A percentile compares a stretch with the other conserved stretches of the same genome.
These are phyloP conservation scores for Iguana delicatissima DNA, from an alignment of 2,797 vertebrate species.

Conservation along the genomic window DNA sequence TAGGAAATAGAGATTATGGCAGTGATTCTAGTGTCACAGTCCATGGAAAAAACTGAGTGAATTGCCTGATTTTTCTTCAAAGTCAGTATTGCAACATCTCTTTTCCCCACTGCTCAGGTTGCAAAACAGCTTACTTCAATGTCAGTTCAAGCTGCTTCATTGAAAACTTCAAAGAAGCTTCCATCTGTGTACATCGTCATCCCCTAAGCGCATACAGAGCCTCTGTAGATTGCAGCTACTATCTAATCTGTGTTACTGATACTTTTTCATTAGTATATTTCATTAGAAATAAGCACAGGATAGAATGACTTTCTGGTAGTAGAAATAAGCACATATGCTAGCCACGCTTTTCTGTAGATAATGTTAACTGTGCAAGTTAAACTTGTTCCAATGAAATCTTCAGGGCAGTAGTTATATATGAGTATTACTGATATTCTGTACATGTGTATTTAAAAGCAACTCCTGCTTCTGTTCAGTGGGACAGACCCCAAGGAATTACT, in stretches of 20 bases:
- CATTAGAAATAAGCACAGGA: not conserved
- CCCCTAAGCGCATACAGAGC: not conserved
- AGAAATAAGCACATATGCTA: not conserved
- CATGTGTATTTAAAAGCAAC: not conserved
- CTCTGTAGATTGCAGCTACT: not conserved
- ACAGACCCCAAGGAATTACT: not conserved
- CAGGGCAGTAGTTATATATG: not conserved
- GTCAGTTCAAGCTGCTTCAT: not conserved
- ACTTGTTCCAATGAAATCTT: not conserved
- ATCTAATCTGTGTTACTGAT: not conserved
- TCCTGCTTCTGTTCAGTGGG: not conserved
- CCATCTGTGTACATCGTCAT: not conserved
- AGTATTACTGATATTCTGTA: not conserved
- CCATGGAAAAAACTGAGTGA: not conserved
- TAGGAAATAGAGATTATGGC: not conserved
- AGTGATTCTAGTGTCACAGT: not conserved
- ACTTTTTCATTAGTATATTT: not conserved
- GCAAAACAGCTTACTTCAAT: conserved; percentile 17
- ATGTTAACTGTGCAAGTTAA: not conserved
- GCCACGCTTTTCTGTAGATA: not conserved
- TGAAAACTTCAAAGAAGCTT: conserved; percentile 17
- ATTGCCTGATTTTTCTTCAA: not conserved
- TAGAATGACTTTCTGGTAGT: not conserved
- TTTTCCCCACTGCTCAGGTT: not conserved
- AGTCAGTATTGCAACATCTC: not conserved